Evolutionary conservation across 2,113 vertebrate species (phyloP).

Genomic region (Neogale vison): DNA sequence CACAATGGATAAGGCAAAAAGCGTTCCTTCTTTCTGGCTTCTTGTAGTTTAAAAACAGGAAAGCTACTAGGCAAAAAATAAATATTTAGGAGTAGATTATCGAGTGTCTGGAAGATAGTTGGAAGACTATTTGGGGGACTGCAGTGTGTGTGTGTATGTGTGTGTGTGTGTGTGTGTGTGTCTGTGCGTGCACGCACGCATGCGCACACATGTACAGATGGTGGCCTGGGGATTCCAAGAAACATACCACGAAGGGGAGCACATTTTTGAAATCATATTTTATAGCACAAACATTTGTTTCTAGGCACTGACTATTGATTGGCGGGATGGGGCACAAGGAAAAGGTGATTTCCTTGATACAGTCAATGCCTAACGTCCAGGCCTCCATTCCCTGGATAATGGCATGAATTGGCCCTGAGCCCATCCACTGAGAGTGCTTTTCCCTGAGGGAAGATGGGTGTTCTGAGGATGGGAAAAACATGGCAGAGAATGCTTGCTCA

Average conservation of each 20-base stretch:
- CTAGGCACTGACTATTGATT: background rate
- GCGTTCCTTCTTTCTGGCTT: background rate
- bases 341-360: background rate
- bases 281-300: background rate
- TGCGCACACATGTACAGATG: background rate
- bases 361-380: background rate
- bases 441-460: background rate
- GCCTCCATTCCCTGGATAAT: background rate
- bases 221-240: background rate
- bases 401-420: background rate
- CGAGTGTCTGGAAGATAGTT: background rate
- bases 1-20: background rate
- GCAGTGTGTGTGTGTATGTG: background rate
- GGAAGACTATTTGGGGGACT: background rate
- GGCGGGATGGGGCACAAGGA: background rate
- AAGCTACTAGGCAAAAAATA: background rate
- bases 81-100: background rate
- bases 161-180: background rate
- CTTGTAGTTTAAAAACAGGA: background rate
- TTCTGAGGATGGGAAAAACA: background rate
- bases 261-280: background rate
- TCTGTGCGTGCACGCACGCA: too few relatives aligned
- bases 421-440: background rate
- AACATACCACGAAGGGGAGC: background rate
- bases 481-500: background rate